These are phyloP conservation scores for Hippocampus barbouri DNA, from an alignment of 2,113 vertebrate species.

Conservation along the genomic window DNA sequence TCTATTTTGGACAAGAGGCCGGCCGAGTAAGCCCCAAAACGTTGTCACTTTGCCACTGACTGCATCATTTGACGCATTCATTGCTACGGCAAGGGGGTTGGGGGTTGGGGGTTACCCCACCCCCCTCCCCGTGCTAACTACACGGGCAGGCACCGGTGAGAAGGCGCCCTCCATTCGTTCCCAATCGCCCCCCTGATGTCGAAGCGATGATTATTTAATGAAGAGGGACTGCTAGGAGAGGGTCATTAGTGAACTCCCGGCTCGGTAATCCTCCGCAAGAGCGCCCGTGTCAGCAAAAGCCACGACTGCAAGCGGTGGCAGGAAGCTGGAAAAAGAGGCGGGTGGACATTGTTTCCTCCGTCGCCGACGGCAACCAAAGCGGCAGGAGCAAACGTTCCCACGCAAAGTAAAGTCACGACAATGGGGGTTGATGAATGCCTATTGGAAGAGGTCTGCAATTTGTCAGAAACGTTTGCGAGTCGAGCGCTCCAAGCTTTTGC, in stretches of 20 bases:
- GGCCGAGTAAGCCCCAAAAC: background rate
- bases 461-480: too few relatives aligned
- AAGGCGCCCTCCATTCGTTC: background rate
- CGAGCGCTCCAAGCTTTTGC: too few relatives aligned
- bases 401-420: constrained; percentile 4
- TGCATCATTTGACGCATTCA: background rate
- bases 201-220: background rate
- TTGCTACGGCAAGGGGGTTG: background rate
- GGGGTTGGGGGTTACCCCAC: too few relatives aligned
- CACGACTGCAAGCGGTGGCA: constrained; percentile 7
- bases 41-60: background rate
- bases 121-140: too few relatives aligned
- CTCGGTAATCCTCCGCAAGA: constrained; percentile 38
- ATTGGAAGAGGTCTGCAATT: too few relatives aligned
- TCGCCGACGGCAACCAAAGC: constrained; percentile 49
- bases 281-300: constrained; percentile 36
- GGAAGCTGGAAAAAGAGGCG: constrained; percentile 8
- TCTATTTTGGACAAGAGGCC: background rate
- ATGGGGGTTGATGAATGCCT: too few relatives aligned
- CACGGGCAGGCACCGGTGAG: background rate
- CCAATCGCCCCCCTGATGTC: background rate
- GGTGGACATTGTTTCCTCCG: constrained; percentile 46
- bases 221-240: constrained; percentile 24
- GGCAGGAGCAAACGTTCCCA: constrained; percentile 43
- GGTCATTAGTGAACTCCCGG: constrained; percentile 32